Percentiles rank a stretch among this genome's conserved stretches.
These are phyloP conservation scores for Muscicapa adusta DNA, from an alignment of 2,113 vertebrate species.

Conservation along the genomic window DNA sequence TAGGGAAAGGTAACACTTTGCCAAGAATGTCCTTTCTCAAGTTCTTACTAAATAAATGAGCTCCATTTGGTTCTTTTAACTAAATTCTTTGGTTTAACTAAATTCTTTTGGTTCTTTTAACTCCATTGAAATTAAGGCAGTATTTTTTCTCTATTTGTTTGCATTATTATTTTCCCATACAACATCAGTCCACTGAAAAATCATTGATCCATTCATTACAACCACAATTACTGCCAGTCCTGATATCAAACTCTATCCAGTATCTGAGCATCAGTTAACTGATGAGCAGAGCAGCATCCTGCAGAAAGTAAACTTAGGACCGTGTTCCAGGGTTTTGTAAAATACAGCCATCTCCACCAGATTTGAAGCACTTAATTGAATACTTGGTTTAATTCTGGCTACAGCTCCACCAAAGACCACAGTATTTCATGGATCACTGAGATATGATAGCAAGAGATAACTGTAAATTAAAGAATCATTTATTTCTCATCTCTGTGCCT, in stretches of 20 bases:
- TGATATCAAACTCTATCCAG: not conserved
- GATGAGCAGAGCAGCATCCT: not conserved
- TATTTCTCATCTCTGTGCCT: not conserved
- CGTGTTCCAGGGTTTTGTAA: not conserved
- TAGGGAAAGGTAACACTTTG: not conserved
- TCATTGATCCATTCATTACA: not conserved
- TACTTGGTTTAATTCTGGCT: not conserved
- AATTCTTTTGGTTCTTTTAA: not conserved
- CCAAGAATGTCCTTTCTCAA: not conserved
- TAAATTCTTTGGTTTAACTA: too few species aligned
- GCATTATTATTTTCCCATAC: not conserved
- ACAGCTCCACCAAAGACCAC: not conserved
- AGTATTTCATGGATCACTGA: rapidly evolving
- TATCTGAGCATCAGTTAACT: not conserved
- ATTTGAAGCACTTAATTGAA: not conserved
- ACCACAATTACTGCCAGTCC: not conserved
- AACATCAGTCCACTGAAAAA: not conserved
- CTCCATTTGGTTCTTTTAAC: not conserved
- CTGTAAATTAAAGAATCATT: not conserved
- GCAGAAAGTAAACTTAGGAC: not conserved
- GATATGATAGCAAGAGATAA: not conserved
- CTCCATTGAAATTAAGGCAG: not conserved
- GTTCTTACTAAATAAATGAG: not conserved
- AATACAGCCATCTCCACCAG: not conserved
- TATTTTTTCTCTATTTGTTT: not conserved